phyloP scores from a whole-genome alignment of 2,797 vertebrate species.

The Intellagama lesueurii region DNA sequence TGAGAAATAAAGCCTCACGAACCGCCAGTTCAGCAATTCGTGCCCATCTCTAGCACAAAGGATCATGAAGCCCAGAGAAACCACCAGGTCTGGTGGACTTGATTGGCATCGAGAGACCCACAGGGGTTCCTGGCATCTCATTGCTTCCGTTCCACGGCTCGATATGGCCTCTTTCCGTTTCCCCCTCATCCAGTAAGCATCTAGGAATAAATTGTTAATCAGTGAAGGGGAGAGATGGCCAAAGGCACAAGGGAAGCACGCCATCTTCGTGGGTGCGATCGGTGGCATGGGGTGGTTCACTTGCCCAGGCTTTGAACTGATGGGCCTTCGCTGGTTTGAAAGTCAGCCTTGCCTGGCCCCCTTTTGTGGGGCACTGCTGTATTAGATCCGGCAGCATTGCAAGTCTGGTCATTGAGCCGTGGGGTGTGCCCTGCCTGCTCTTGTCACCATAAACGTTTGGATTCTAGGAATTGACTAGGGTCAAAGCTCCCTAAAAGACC shows the following conservation, averaged over 20 bases:
- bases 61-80: not conserved
- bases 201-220: not conserved
- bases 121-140: not conserved
- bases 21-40: no score
- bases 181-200: not conserved
- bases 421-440: no score
- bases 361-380: no score
- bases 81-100: rapidly evolving
- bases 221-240: not conserved
- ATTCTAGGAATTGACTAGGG: no score
- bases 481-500: no score
- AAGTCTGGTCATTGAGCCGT: no score
- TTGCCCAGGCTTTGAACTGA: no score
- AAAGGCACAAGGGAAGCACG: not conserved
- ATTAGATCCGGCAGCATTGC: not conserved
- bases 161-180: not conserved
- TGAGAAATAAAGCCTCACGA: no score
- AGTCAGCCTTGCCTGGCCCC: no score
- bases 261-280: not conserved
- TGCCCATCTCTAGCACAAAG: no score
- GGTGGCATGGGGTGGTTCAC: not conserved
- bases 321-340: not conserved
- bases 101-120: not conserved
- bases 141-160: not conserved
- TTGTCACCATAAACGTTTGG: not conserved